Conservation (phyloP, 1,140 invertebrate genomes). For the Euura saliciscinereae region DNA sequence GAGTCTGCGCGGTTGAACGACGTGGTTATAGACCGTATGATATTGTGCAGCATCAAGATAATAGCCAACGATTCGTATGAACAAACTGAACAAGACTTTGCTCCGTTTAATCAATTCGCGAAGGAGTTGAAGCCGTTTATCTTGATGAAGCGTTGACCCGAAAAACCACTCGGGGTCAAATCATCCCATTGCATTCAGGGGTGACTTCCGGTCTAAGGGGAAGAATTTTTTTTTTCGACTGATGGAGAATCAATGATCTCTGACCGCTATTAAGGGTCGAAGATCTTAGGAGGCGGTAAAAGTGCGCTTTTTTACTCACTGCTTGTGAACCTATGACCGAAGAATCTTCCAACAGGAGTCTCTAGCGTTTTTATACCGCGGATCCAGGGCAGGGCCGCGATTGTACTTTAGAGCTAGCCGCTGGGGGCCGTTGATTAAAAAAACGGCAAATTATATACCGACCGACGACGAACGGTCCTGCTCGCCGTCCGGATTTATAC, state of each 20-base stretch:
- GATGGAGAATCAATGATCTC: too few relatives aligned
- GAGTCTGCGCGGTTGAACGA: not conserved
- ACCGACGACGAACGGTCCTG: conserved; percentile 27
- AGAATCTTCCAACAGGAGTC: not conserved
- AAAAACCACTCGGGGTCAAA: not conserved
- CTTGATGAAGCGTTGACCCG: not conserved
- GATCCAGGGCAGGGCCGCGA: not conserved
- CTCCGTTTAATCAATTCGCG: not conserved
- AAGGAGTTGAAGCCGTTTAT: not conserved
- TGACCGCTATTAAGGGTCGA: too few relatives aligned
- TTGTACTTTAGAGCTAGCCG: not conserved
- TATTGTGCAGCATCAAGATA: not conserved
- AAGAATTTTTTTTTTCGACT: too few relatives aligned
- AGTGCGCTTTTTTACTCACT: not conserved
- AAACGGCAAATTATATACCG: not conserved
- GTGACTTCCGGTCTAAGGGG: too few relatives aligned
- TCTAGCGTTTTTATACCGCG: not conserved
- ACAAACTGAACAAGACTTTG: not conserved
- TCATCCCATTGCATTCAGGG: not conserved
- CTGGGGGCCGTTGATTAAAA: not conserved
- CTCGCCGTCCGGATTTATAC: conserved; percentile 47
- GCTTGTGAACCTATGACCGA: not conserved
- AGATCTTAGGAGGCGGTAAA: not conserved
- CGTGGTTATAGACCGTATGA: not conserved
- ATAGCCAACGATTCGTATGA: not conserved